Percentiles rank a stretch among this genome's conserved stretches.
These are phyloP conservation scores for Cephus cinctus DNA, from an alignment of 1,140 invertebrate species.

Conservation along the genomic window DNA sequence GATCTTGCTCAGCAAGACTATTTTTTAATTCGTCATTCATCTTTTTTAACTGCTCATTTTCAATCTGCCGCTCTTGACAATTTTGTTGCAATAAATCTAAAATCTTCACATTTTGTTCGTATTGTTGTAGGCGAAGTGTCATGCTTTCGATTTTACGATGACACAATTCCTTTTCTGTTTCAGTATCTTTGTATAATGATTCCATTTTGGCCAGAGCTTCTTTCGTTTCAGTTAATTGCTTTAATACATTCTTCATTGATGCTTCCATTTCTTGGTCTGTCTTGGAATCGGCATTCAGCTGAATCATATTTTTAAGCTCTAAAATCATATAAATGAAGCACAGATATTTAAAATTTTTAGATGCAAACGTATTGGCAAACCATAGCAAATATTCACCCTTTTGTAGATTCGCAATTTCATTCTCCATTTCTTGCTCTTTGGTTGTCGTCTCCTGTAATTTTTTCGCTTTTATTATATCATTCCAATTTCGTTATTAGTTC, in stretches of 20 bases:
- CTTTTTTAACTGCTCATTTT: conserved; percentile 1
- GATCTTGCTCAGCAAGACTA: conserved; percentile 19
- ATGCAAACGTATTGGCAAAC: too few relatives aligned
- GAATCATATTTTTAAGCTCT: conserved; percentile 36
- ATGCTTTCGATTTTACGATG: not conserved
- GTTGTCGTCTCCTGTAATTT: conserved; percentile 2
- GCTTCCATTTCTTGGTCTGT: conserved; percentile 8
- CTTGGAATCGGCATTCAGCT: conserved; percentile 8
- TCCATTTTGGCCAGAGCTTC: conserved; percentile 1
- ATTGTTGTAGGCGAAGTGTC: not conserved
- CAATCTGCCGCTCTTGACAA: not conserved
- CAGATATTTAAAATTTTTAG: not conserved
- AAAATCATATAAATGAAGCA: not conserved
- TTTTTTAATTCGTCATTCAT: not conserved
- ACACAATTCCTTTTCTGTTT: not conserved
- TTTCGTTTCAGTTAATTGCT: conserved; percentile 12
- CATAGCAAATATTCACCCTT: conserved; percentile 14
- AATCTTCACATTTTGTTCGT: not conserved
- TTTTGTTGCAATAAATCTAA: not conserved
- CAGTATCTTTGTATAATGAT: conserved; percentile 3
- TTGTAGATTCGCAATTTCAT: conserved; percentile 19
- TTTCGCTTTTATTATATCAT: conserved; percentile 3
- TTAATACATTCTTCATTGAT: conserved; percentile 13
- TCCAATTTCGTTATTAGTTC: conserved; percentile 5
- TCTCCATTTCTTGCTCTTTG: conserved; percentile 18